Evolutionary conservation across 2,113 vertebrate genomes (phyloP).

Genomic region (Neoarius graeffei): DNA sequence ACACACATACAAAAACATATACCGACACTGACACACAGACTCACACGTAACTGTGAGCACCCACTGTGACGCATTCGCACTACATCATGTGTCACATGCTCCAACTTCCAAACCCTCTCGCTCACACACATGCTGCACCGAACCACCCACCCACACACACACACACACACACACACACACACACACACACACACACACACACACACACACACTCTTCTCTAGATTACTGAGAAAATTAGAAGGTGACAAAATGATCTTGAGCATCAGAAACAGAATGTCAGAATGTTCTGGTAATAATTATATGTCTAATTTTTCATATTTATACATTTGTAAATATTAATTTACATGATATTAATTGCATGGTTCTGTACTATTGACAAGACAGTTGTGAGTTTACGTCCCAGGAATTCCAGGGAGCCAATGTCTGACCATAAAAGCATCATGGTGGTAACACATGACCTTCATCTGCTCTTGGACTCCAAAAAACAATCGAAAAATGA

Average conservation of each 20-base stretch:
- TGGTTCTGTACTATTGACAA: not conserved
- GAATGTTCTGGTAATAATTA: not conserved
- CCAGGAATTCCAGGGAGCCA: not conserved
- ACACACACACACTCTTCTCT: no score
- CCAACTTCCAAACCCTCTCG: not conserved
- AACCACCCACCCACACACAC: not conserved
- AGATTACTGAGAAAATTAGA: not conserved
- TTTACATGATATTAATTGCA: not conserved
- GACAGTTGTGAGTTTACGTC: not conserved
- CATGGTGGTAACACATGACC: not conserved
- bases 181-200: not conserved
- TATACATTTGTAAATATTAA: not conserved
- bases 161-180: not conserved
- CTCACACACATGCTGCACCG: not conserved
- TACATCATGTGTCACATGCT: not conserved
- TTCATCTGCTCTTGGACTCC: not conserved
- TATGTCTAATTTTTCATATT: not conserved
- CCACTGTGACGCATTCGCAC: not conserved
- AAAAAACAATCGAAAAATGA: not conserved
- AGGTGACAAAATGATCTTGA: not conserved
- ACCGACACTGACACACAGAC: constrained; percentile 3
- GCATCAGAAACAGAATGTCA: not conserved
- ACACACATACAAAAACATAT: constrained; percentile 1
- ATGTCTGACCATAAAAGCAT: not conserved
- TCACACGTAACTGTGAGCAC: not conserved